Evolutionary conservation across 2,113 vertebrate genomes (phyloP).

Genomic region (Sus scrofa): T2T-Sscrofa CM000830.6:21535001-21535500

Average conservation of each 20-base stretch:
- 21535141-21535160: conserved; percentile 48
- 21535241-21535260: conserved; percentile 86
- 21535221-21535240: conserved; percentile 82
- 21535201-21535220: conserved; percentile 81
- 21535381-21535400: conserved; percentile 88
- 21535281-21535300: conserved; percentile 88
- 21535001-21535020: neutral
- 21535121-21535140: conserved; percentile 51
- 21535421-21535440: conserved; percentile 86
- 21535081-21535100: conserved; percentile 26
- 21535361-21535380: conserved; percentile 85
- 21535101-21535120: conserved; percentile 20
- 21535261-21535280: conserved; percentile 84
- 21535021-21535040: neutral
- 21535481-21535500: conserved; percentile 81
- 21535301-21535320: conserved; percentile 87
- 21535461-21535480: conserved; percentile 73
- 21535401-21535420: conserved; percentile 85
- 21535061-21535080: conserved; percentile 58
- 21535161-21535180: conserved; percentile 51
- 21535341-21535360: conserved; percentile 87
- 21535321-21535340: conserved; percentile 88
- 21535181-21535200: conserved; percentile 71
- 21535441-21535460: conserved; percentile 50
- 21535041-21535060: conserved; percentile 24